Conservation (phyloP, 2,113 vertebrate species). For the Thermophis baileyi region DNA sequence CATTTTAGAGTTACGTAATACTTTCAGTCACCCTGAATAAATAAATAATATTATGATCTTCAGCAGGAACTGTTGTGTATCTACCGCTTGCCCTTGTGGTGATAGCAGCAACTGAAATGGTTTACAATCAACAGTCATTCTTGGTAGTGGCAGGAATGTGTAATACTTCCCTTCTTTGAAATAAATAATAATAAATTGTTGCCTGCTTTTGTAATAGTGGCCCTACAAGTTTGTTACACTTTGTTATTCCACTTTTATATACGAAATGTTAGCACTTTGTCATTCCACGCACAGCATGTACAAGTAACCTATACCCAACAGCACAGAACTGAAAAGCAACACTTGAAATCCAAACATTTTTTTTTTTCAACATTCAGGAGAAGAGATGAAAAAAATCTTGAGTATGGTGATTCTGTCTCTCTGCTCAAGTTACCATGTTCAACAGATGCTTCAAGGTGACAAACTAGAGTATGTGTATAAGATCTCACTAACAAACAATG, state of each 20-base stretch:
- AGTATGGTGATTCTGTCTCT: not conserved
- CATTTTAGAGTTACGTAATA: not conserved
- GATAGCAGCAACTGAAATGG: not conserved
- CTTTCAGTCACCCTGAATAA: not conserved
- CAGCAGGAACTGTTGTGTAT: not conserved
- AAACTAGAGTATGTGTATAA: constrained; percentile 17
- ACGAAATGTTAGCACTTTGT: not conserved
- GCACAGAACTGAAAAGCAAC: not conserved
- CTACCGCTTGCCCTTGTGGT: not conserved
- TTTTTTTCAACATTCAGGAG: constrained; percentile 5
- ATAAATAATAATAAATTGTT: not conserved
- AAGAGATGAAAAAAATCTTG: not conserved
- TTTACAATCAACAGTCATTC: not conserved
- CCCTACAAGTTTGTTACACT: not conserved
- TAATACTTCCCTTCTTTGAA: not conserved
- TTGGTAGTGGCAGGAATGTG: not conserved
- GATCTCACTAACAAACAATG: constrained; percentile 44
- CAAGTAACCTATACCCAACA: not conserved
- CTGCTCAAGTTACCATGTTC: not conserved
- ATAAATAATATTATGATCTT: not conserved
- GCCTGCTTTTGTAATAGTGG: not conserved
- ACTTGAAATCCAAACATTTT: not conserved
- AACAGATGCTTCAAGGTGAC: constrained; percentile 13
- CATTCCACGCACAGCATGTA: not conserved
- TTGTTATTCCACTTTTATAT: no score